phyloP scores from a whole-genome alignment of 64 coral and sea anemone genomes.

The Montipora efflorescens region DNA sequence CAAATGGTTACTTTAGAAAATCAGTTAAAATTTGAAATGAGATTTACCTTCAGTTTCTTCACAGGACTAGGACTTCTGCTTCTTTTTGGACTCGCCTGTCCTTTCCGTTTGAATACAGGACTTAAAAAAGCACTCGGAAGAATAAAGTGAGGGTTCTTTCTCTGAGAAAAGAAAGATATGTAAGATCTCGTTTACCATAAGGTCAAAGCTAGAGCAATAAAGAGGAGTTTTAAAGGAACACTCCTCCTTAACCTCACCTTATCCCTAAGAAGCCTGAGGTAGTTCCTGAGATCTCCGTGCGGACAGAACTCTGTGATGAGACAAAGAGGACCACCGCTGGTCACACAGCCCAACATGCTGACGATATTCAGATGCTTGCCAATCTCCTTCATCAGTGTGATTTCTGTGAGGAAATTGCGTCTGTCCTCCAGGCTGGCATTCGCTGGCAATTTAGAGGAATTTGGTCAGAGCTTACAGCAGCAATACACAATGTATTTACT shows the following conservation, averaged over 20 bases:
- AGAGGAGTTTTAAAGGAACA: no score
- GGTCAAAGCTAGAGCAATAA: no score
- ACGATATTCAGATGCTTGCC: constrained; percentile 92
- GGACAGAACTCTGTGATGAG: constrained; percentile 92
- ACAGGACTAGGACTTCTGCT: constrained; percentile 31
- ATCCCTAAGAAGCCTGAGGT: constrained; percentile 77
- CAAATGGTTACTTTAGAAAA: neutral
- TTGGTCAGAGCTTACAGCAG: neutral
- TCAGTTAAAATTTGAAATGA: neutral
- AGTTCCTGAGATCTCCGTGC: constrained; percentile 85
- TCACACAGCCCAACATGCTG: constrained; percentile 89
- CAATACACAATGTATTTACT: no score
- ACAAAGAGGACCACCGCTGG: constrained; percentile 69
- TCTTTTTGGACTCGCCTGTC: neutral
- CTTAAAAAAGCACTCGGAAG: constrained; percentile 29
- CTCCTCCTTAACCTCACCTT: constrained; percentile 55
- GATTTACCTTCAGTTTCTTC: constrained; percentile 41
- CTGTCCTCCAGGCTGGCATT: constrained; percentile 77
- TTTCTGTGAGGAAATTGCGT: constrained; percentile 82
- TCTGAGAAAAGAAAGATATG: neutral
- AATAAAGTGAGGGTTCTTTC: constrained; percentile 43
- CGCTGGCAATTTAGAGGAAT: neutral
- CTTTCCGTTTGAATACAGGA: neutral
- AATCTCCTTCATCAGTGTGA: constrained; percentile 90
- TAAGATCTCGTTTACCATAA: neutral